phyloP scores from a whole-genome alignment of 2,113 vertebrate species.

The Gallinago undulata region DNA sequence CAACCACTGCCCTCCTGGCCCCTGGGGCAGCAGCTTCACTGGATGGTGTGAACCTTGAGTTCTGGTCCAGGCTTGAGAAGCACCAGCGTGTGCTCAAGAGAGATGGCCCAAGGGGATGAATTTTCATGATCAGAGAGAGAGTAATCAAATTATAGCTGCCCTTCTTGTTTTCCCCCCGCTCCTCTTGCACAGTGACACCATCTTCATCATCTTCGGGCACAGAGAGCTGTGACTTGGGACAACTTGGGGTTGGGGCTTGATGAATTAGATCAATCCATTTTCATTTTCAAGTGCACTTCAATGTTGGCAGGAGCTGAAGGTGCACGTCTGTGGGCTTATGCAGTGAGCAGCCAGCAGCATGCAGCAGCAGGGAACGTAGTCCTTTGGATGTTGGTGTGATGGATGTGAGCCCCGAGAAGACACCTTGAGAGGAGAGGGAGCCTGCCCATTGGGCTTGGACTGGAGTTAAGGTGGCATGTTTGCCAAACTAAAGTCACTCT shows the following conservation, averaged over 20 bases:
- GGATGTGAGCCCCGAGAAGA: background rate
- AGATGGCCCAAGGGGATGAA: background rate
- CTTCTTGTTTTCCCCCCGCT: background rate
- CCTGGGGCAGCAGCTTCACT: background rate
- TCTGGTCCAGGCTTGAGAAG: background rate
- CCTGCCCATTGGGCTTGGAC: background rate
- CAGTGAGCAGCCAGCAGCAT: background rate
- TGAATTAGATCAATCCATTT: background rate
- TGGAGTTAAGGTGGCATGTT: background rate
- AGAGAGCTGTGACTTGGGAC: background rate
- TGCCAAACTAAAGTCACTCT: background rate
- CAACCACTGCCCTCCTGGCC: background rate
- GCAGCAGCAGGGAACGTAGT: fast-evolving
- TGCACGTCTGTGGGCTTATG: background rate
- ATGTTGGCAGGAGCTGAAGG: background rate
- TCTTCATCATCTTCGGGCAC: background rate
- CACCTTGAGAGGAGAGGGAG: background rate
- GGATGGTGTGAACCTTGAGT: background rate
- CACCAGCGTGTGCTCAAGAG: background rate
- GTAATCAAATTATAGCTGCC: background rate
- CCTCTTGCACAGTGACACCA: too few species aligned
- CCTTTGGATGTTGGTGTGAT: background rate
- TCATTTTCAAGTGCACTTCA: background rate
- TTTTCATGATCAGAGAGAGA: background rate
- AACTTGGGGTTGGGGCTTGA: too few species aligned